These are phyloP conservation scores for Chelonus insularis DNA, from an alignment of 1,140 invertebrate species.

Conservation along the genomic window DNA sequence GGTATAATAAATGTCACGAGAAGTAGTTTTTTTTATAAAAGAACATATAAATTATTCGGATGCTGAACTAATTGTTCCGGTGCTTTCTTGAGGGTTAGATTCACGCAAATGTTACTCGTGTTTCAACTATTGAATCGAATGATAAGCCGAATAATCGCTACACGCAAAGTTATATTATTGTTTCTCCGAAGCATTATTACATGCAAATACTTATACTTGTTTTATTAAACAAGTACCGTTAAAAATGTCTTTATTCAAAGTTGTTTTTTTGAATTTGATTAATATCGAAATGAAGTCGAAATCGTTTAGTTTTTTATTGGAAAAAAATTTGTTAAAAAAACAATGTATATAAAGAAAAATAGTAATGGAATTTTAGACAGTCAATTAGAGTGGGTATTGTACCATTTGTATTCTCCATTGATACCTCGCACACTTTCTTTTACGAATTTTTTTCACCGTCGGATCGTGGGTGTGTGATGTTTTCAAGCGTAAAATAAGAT, in stretches of 20 bases:
- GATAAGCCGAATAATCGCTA: not conserved
- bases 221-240: no score
- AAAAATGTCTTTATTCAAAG: no score
- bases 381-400: no score
- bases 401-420: not conserved
- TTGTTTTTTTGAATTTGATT: no score
- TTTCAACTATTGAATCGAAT: not conserved
- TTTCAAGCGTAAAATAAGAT: conserved; percentile 60
- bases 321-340: no score
- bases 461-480: conserved; percentile 42
- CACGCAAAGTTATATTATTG: not conserved
- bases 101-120: not conserved
- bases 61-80: not conserved
- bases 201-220: no score
- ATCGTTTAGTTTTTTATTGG: no score
- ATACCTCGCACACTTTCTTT: not conserved
- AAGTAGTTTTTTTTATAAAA: not conserved
- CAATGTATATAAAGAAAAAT: no score
- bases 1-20: not conserved
- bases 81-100: not conserved
- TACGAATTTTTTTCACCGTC: not conserved
- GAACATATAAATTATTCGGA: not conserved
- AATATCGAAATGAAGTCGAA: no score
- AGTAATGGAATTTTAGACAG: no score
- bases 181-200: no score